Evolutionary conservation across 1,140 invertebrate genomes (phyloP).

Genomic region (Drosophila fuyamai): DNA sequence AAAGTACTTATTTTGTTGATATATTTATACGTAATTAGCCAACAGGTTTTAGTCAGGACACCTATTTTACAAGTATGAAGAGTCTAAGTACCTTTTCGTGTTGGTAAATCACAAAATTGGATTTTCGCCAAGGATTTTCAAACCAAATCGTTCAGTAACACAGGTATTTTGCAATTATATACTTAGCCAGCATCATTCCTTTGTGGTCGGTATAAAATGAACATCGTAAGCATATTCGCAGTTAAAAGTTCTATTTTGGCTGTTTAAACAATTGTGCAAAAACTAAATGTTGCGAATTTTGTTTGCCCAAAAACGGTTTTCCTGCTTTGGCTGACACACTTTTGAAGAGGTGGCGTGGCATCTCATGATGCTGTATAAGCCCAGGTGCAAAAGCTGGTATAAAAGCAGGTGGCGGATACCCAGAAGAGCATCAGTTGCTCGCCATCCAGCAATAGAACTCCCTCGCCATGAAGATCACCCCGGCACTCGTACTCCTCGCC

Average conservation of each 20-base stretch:
- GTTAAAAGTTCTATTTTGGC: background rate
- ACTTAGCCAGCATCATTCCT: too few species aligned
- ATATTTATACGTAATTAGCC: too few species aligned
- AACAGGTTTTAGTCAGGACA: too few species aligned
- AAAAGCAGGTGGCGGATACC: background rate
- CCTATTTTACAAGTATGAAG: too few species aligned
- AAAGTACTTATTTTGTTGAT: too few species aligned
- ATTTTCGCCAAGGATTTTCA: too few species aligned
- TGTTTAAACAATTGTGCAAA: constrained; percentile 11
- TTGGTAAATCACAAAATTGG: too few species aligned
- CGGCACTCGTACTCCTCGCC: constrained; percentile 2
- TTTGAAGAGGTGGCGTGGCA: background rate
- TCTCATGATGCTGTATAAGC: background rate
- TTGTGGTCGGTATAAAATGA: too few species aligned
- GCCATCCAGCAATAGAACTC: background rate
- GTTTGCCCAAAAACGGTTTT: background rate
- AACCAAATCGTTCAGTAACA: too few species aligned
- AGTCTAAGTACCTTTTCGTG: too few species aligned
- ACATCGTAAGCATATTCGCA: too few species aligned
- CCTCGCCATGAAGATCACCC: constrained; percentile 12
- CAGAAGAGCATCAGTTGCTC: constrained; percentile 6
- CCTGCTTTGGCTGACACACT: background rate
- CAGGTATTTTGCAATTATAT: too few species aligned
- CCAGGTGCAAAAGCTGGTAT: background rate
- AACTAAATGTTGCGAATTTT: constrained; percentile 6